Percentiles rank a stretch among this genome's conserved stretches.
These are phyloP conservation scores for Aulostomus chinensis DNA, from an alignment of 2,797 vertebrate species.

Conservation along the genomic window DNA sequence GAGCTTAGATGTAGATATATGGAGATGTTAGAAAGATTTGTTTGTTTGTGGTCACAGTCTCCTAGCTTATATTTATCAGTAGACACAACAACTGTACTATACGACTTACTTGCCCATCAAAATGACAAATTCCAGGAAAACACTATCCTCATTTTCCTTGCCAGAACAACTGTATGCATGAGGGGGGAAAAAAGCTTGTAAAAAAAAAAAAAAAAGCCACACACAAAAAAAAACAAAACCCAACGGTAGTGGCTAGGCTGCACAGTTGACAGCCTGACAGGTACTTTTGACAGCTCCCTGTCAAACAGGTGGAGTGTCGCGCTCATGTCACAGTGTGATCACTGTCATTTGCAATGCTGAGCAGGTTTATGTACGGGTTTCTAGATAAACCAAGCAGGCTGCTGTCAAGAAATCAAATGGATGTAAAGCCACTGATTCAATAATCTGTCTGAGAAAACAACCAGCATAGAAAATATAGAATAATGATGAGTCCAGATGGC, in stretches of 20 bases:
- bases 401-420: slow-evolving; percentile 40
- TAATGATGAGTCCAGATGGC: slow-evolving; percentile 11
- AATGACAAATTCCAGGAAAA: slow-evolving; percentile 18
- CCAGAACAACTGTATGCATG: too few species aligned
- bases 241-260: slow-evolving; percentile 25
- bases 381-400: slow-evolving; percentile 38
- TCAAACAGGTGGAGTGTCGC: slow-evolving; percentile 54
- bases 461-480: not conserved
- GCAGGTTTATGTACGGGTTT: slow-evolving; percentile 42
- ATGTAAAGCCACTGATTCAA: slow-evolving; percentile 29
- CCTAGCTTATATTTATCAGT: not conserved
- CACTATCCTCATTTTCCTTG: slow-evolving; percentile 4
- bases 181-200: not conserved
- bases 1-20: too few species aligned
- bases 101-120: slow-evolving; percentile 15
- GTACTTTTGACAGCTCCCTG: slow-evolving; percentile 56
- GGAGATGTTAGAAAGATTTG: too few species aligned
- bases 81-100: not conserved
- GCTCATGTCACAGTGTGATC: slow-evolving; percentile 50
- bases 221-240: slow-evolving; percentile 14
- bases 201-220: slow-evolving; percentile 4
- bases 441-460: slow-evolving; percentile 24
- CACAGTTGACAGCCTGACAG: slow-evolving; percentile 58
- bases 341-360: slow-evolving; percentile 68
- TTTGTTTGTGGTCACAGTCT: not conserved